Percentiles rank a stretch among this genome's conserved stretches.
phyloP scores from a whole-genome alignment of 1,140 invertebrate species.

The Mylabris phalerata region DNA sequence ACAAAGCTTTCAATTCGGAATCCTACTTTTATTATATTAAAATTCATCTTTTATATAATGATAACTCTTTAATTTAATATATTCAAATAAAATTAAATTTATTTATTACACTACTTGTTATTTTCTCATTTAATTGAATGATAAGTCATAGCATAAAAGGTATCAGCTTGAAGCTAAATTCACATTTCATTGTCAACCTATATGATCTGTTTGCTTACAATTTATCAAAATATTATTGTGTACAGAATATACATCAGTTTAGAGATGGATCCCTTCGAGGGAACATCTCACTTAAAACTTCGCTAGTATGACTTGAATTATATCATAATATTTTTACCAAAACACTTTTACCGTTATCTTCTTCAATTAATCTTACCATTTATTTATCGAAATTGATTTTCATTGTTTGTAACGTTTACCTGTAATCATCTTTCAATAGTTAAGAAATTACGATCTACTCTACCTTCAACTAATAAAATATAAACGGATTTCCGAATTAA shows the following conservation, averaged over 20 bases:
- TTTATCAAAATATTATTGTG: conserved; percentile 23
- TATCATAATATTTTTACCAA: conserved; percentile 15
- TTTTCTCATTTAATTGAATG: conserved; percentile 15
- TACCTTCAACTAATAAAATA: neutral
- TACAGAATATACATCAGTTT: conserved; percentile 20
- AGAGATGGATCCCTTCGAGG: conserved; percentile 4
- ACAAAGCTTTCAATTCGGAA: too few relatives aligned
- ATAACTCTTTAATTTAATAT: too few relatives aligned
- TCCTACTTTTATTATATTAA: too few relatives aligned
- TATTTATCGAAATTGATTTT: conserved; percentile 19
- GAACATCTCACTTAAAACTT: conserved; percentile 16
- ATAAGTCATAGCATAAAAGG: conserved; percentile 10
- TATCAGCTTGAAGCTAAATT: conserved; percentile 15
- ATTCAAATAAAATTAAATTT: too few relatives aligned
- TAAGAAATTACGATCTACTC: neutral
- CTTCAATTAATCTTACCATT: conserved; percentile 17
- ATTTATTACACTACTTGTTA: neutral
- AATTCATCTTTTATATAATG: too few relatives aligned
- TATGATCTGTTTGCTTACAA: conserved; percentile 22
- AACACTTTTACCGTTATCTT: conserved; percentile 15
- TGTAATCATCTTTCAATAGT: neutral
- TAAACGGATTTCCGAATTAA: too few relatives aligned
- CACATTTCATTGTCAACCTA: conserved; percentile 21
- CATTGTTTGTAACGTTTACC: conserved; percentile 3
- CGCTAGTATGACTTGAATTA: conserved; percentile 13